Conservation (phyloP, 1,140 invertebrate genomes). For the Sycophila sp. region DNA sequence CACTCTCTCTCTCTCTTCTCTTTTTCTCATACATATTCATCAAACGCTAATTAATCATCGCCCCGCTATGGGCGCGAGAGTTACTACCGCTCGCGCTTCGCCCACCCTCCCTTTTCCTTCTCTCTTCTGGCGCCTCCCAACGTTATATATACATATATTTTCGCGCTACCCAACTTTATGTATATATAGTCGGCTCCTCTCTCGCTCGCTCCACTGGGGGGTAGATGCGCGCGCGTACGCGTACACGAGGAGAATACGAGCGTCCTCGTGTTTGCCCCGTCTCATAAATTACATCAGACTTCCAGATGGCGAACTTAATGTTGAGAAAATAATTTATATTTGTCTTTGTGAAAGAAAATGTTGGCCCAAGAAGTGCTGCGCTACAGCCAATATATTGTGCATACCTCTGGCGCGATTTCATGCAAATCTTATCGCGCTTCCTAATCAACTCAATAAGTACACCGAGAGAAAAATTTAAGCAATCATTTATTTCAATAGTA, state of each 20-base stretch:
- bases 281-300: conserved; percentile 27
- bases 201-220: neutral
- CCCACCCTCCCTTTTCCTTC: conserved; percentile 36
- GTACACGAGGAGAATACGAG: conserved; percentile 39
- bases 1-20: conserved; percentile 23
- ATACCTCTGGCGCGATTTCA: neutral
- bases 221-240: conserved; percentile 33
- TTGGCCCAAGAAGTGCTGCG: no score
- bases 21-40: conserved; percentile 62
- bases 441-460: no score
- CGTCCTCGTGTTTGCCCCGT: conserved; percentile 14
- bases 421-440: no score
- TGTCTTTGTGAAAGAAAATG: conserved; percentile 25
- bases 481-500: no score
- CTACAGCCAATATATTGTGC: neutral
- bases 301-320: conserved; percentile 39
- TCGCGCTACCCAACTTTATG: neutral
- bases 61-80: conserved; percentile 51
- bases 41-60: conserved; percentile 66
- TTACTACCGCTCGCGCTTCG: conserved; percentile 41
- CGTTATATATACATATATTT: conserved; percentile 1
- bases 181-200: neutral
- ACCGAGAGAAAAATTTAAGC: no score
- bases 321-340: conserved; percentile 40
- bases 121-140: neutral